Evolutionary conservation across 1,140 invertebrate species (phyloP).

Genomic region (Macrocentrus cingulum): DNA sequence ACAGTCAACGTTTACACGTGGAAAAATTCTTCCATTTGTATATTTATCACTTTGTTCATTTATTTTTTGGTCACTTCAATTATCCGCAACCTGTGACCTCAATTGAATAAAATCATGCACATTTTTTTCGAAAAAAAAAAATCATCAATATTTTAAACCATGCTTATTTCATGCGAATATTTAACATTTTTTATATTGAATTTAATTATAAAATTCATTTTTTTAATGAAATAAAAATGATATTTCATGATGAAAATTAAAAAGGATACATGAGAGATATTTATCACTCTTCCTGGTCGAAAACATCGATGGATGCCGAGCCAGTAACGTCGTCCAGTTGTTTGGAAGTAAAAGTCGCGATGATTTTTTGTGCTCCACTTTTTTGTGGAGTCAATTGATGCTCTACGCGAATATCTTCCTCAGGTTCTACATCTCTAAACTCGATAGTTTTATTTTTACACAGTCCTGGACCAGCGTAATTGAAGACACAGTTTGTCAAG

Average conservation of each 20-base stretch:
- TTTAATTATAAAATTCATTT: too few species aligned
- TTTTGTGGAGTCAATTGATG: conserved; percentile 61
- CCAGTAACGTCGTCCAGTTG: conserved; percentile 70
- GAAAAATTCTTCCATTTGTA: conserved; percentile 33
- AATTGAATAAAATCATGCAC: background rate
- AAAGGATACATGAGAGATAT: too few species aligned
- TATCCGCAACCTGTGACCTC: conserved; percentile 32
- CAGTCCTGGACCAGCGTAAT: conserved; percentile 70
- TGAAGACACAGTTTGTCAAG: conserved; percentile 68
- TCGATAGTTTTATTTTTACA: conserved; percentile 61
- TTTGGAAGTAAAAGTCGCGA: conserved; percentile 68
- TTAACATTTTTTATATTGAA: too few species aligned
- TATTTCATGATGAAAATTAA: too few species aligned
- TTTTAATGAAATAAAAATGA: too few species aligned
- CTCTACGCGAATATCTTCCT: conserved; percentile 58
- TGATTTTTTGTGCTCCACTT: conserved; percentile 60
- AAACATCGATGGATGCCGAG: conserved; percentile 58
- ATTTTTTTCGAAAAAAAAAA: background rate
- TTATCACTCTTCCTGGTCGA: conserved; percentile 39
- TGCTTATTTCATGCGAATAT: conserved; percentile 11
- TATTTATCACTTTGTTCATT: conserved; percentile 38
- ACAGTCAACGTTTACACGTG: conserved; percentile 11
- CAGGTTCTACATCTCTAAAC: conserved; percentile 60
- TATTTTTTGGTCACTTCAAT: conserved; percentile 40
- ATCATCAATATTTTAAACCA: background rate